Conservation (phyloP, 2,888 invertebrate genomes). For the Tachystola acroxantha region DNA sequence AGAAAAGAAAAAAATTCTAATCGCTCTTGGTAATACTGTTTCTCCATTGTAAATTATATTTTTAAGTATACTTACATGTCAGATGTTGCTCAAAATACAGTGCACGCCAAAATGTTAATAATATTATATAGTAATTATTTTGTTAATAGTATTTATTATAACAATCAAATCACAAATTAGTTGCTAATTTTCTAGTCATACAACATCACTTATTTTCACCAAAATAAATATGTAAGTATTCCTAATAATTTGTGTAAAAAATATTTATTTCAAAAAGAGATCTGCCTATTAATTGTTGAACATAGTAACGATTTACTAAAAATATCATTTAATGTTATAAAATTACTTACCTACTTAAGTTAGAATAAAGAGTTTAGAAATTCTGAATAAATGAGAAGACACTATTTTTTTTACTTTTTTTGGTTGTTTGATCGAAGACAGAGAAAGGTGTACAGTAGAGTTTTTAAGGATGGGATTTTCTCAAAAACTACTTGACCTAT, state of each 20-base stretch:
- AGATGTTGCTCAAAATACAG: slow-evolving; percentile 27
- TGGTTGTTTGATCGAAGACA: no score
- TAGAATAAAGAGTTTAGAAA: no score
- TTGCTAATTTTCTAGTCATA: slow-evolving; percentile 39
- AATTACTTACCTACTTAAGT: not conserved
- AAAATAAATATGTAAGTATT: not conserved
- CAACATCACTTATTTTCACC: slow-evolving; percentile 24
- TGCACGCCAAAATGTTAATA: not conserved
- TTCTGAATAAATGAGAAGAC: no score
- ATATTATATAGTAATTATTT: not conserved
- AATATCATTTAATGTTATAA: not conserved
- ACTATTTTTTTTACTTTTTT: no score
- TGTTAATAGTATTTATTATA: not conserved
- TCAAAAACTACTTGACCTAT: no score
- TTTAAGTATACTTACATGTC: slow-evolving; percentile 7
- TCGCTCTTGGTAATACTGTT: no score
- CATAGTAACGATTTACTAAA: not conserved
- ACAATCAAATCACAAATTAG: slow-evolving; percentile 2
- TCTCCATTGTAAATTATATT: no score
- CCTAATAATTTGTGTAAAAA: not conserved
- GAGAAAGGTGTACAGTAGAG: no score
- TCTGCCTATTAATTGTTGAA: not conserved
- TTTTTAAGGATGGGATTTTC: no score
- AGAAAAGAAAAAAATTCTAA: no score
- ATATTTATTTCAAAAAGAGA: not conserved